phyloP scores from a whole-genome alignment of 64 coral and sea anemone genomes.

The Montipora sp. region DNA sequence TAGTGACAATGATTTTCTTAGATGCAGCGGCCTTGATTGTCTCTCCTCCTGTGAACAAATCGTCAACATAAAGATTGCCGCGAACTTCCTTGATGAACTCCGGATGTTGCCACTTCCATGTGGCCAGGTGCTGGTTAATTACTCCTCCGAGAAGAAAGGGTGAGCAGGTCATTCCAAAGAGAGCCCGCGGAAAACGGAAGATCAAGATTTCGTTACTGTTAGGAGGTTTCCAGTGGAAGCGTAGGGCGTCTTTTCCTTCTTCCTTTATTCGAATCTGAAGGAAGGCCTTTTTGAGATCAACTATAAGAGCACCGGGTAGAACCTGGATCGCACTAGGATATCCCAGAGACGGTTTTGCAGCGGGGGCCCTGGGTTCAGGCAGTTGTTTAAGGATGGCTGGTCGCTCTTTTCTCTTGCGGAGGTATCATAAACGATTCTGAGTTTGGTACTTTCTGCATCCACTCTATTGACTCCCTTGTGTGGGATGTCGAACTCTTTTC shows the following conservation, averaged over 20 bases:
- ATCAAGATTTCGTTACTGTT: background rate
- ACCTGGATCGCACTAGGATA: background rate
- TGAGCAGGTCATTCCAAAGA: too few species aligned
- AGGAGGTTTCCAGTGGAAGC: background rate
- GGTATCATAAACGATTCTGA: slow-evolving; percentile 50
- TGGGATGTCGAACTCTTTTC: slow-evolving; percentile 19
- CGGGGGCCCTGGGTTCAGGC: background rate
- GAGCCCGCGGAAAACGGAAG: background rate
- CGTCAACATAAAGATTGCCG: too few species aligned
- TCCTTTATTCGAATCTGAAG: background rate
- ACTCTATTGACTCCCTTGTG: slow-evolving; percentile 26
- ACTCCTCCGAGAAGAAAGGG: too few species aligned
- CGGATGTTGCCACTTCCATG: too few species aligned
- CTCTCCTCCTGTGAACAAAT: too few species aligned
- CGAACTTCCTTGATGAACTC: too few species aligned
- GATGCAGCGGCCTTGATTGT: too few species aligned
- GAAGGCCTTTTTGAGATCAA: too few species aligned
- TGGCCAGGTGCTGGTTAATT: too few species aligned
- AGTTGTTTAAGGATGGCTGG: background rate
- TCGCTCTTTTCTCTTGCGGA: background rate
- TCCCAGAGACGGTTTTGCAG: background rate
- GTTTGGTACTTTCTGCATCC: slow-evolving; percentile 39
- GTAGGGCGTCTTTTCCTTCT: background rate
- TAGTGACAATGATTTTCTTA: too few species aligned
- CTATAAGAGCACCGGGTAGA: too few species aligned